These are phyloP conservation scores for Cephus pygmeus DNA, from an alignment of 2,888 invertebrate species.

Conservation along the genomic window DNA sequence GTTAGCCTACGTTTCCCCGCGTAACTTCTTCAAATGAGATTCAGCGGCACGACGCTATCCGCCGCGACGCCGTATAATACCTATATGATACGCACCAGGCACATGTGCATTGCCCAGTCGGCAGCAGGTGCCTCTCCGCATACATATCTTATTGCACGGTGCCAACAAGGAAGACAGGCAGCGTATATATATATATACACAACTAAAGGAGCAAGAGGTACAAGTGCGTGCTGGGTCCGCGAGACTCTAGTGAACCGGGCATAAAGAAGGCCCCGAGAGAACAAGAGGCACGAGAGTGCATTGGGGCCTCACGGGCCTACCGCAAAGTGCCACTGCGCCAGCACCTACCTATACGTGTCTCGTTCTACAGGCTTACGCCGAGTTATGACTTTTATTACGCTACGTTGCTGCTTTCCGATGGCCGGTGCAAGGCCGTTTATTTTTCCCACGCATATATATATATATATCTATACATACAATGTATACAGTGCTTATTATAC, in stretches of 20 bases:
- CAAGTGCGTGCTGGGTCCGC: not conserved
- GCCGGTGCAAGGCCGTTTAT: not conserved
- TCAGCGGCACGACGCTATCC: slow-evolving; percentile 27
- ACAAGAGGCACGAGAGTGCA: not conserved
- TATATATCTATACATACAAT: not conserved
- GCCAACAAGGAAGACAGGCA: not conserved
- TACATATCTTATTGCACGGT: not conserved
- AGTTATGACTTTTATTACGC: slow-evolving; percentile 6
- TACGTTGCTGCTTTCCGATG: not conserved
- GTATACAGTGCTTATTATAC: not conserved
- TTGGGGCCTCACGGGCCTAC: slow-evolving; percentile 3
- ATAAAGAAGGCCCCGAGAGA: not conserved
- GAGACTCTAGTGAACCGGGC: not conserved
- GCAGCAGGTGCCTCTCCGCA: not conserved
- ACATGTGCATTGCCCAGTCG: not conserved
- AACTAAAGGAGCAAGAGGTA: not conserved
- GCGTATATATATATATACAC: not conserved
- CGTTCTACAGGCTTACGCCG: slow-evolving; percentile 17
- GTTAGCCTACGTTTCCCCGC: slow-evolving; percentile 34
- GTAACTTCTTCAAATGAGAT: slow-evolving; percentile 49
- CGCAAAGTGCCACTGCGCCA: slow-evolving; percentile 13
- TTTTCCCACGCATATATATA: not conserved
- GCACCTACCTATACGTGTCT: not conserved
- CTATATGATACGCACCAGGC: slow-evolving; percentile 13
- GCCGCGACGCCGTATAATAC: slow-evolving; percentile 28